Evolutionary conservation across 2,113 vertebrate genomes (phyloP), one percentile per base, ranked within the genome.

Genomic region (Pteruthius melanotis): DNA sequence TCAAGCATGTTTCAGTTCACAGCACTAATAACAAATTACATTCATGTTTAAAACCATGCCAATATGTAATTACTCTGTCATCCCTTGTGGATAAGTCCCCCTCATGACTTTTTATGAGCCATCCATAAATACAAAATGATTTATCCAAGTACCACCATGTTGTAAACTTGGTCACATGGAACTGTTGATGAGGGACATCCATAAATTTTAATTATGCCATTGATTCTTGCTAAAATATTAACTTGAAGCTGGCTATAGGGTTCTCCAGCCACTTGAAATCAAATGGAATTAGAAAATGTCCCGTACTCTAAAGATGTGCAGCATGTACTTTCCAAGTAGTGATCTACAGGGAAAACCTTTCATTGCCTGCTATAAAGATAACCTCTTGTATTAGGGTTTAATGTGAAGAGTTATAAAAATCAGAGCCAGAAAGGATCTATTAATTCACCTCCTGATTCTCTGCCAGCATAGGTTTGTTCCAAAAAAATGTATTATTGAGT

Each of bases 321-420:
- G 68, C 35, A 59, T 88, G 85, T 86, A 90, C 60, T 94, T 90
- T 94, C 90, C 83, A 93, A 86, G 85, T 71, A 79, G 83, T 64
- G 81, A 64, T 86, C 94, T 81, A 71, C 70, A 61, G 91, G 87
- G 90, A 95, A 91, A 94, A 91, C 50, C 68, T 63, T 93, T 94
- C 88, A 90, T 47, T 95, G 84, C 82, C 71, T 93, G 85, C 79
- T 90, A 37, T 96, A 95, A 97, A 95, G 93, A 94, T 93, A 97
- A 95, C 79, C 60, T 90, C 85, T 63, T 59, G 28, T 90, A 92
- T 89, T 90, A 75, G 57, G 64, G 88, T 93, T 96, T 84, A 86
- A 64, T 78, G 56, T 42, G 65, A 95, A 89, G 37, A 81, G 60
- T 81, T 93, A 89, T 56, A 96, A 96, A 96, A 96, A 88, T 95